Evolutionary conservation across 2,113 vertebrate genomes (phyloP), one percentile per base, ranked within the genome.

Genomic region (Tretioscincus oriximinensis): DNA sequence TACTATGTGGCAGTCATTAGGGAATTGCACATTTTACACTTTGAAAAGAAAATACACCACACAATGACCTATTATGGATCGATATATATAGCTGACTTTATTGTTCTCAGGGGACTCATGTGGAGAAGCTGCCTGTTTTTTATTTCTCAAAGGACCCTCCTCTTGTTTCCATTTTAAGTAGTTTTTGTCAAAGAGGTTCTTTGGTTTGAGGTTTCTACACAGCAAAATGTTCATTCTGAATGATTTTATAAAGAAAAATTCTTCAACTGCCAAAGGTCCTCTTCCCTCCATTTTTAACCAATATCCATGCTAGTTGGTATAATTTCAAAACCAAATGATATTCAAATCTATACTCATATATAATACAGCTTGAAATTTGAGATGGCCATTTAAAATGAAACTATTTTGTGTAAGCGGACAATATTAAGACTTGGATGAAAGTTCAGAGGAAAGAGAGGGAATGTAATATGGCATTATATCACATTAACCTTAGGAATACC

Each of bases 261-360:
- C 29, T 76, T 87, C 18, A 41, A 18, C 70, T n/a, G 45, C 24
- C 2, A 35, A 0, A 58, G 24, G 18, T 41, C 58, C 12, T 69
- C 12, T 20, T 6, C 22, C 68, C 58, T 64, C n/a, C 9, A n/a
- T 11, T 31, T 69, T 69, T 45, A 28, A 10, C n/a, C 10, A 26
- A 22, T 9, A 20, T 41, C 22, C 28, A 21, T 11, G 26, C 16
- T 74, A 70, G 66, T 64, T 73, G 61, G n/a, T 8, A 85, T 81
- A 90, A 77, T 71, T 66, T 35, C 66, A 71, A 80, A 80, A 35
- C 81, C 29, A 73, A 81, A 77, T 28, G 85, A 74, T 70, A 78
- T 89, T 74, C 83, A 29, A 72, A 9, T 67, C 8, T 82, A 81
- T 20, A 28, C 20, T 24, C n/a, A 66, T 35, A 20, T 29, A 14